Evolutionary conservation across 2,797 vertebrate genomes (phyloP), one percentile per base, ranked within the genome.

Genomic region (Liasis olivaceus): DNA sequence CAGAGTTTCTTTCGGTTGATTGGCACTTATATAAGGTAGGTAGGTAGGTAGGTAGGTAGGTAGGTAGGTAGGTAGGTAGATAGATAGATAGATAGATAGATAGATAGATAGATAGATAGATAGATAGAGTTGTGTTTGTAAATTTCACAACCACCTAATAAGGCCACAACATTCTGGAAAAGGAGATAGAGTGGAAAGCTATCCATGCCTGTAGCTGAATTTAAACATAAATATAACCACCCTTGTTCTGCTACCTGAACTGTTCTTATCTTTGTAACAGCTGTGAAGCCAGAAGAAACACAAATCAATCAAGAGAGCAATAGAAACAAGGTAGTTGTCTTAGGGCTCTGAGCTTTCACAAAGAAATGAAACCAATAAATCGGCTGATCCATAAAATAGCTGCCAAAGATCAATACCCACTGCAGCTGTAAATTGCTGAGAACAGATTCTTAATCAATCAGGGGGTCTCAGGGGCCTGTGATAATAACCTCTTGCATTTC

Each of bases 351-450:
- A 89, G 84, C 47, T 89, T 47, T 56, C 14, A 47, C 58, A 91
- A 89, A 89, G 66, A 81, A 90, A 93, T 81, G 90, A 91, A 64
- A 58, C 31, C 51, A 89, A 93, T 93, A 91, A 66, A 91, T 93
- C 86, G 86, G 64, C 86, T 14, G 26, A 58, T 89, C n/a, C 17
- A 31, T 87, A 64, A 87, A 81, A 86, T 13, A 47, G 84, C 51
- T n/a, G 31, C 28, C 26, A 59, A 63, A 24, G 36, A 84, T 93
- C 93, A 84, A 84, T 93, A 81, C 17, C n/a, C 47, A 56, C 47
- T 20, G 14, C 31, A 92, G 42, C 56, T 86, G 26, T 26, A 77
- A 85, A 89, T 36, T 13, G 85, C 20, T 63, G 66, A 17, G 47
- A 87, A 59, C 3, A 87, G 64, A 72, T 47, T 72, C 54, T 28